These are phyloP conservation scores for Chaetura pelagica DNA, from an alignment of 2,113 vertebrate species.

Conservation along the genomic window DNA sequence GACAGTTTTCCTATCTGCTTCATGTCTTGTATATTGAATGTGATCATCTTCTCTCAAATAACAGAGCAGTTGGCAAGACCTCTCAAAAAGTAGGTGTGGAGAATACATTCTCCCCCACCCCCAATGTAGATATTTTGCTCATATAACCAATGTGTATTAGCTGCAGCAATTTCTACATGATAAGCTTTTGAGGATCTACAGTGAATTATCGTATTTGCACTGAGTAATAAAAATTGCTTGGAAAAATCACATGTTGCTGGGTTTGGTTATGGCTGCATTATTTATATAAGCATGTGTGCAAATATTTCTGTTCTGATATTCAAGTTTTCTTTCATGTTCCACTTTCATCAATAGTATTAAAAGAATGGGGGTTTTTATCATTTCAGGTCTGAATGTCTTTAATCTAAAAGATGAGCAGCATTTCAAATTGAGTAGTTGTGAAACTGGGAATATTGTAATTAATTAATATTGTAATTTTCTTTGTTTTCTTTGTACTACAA, in stretches of 20 bases:
- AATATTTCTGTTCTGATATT: neutral
- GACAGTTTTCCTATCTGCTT: constrained; percentile 45
- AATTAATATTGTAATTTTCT: neutral
- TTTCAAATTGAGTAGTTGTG: neutral
- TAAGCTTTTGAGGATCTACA: neutral
- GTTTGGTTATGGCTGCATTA: neutral
- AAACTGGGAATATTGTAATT: neutral
- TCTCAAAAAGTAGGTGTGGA: neutral
- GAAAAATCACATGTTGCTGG: neutral
- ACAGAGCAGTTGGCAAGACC: constrained; percentile 1
- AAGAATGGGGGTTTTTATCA: neutral
- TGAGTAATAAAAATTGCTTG: neutral
- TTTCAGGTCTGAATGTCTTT: neutral
- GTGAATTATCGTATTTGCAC: neutral
- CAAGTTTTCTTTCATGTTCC: neutral
- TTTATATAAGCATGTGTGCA: neutral
- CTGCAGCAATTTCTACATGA: neutral
- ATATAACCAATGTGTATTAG: neutral
- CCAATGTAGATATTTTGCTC: neutral
- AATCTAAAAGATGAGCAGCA: neutral
- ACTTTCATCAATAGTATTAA: neutral
- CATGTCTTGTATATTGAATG: constrained; percentile 33
- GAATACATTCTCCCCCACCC: neutral
- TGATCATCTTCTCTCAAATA: constrained; percentile 10
- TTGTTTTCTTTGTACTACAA: neutral